These are phyloP conservation scores for Pegoplata infirma DNA, from an alignment of 2,888 invertebrate species.

Conservation along the genomic window DNA sequence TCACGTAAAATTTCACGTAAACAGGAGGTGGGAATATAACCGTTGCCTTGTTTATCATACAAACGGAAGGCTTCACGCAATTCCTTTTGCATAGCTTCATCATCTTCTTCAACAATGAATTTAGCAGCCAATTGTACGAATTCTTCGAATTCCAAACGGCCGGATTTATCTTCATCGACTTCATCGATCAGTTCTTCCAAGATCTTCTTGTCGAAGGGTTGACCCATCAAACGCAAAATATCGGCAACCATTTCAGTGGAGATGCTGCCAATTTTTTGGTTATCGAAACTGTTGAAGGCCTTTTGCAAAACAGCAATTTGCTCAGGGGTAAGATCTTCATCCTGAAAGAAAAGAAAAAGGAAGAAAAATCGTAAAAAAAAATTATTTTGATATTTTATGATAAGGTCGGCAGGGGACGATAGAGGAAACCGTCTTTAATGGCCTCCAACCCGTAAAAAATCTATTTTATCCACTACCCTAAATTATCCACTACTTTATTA, in stretches of 20 bases:
- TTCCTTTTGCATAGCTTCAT: slow-evolving; percentile 98
- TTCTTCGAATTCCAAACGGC: slow-evolving; percentile 96
- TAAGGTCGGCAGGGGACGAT: too few species aligned
- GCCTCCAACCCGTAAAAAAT: too few species aligned
- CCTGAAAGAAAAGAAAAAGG: slow-evolving; percentile 80
- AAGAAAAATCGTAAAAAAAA: too few species aligned
- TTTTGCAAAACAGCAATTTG: slow-evolving; percentile 95
- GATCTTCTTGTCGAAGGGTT: slow-evolving; percentile 97
- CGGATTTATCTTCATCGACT: slow-evolving; percentile 98
- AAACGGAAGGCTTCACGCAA: slow-evolving; percentile 99
- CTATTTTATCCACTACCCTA: too few species aligned
- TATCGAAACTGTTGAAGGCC: slow-evolving; percentile 97
- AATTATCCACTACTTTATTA: too few species aligned
- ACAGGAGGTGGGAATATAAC: slow-evolving; percentile 95
- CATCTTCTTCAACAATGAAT: slow-evolving; percentile 98
- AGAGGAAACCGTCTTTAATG: too few species aligned
- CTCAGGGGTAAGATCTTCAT: slow-evolving; percentile 93
- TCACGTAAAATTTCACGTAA: slow-evolving; percentile 96
- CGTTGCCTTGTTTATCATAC: slow-evolving; percentile 98
- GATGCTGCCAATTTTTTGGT: slow-evolving; percentile 95
- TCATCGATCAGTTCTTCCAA: slow-evolving; percentile 98
- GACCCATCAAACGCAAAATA: slow-evolving; percentile 97
- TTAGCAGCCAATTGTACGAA: slow-evolving; percentile 97
- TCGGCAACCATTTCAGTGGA: slow-evolving; percentile 96
- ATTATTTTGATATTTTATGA: too few species aligned